Evolutionary conservation across 2,888 invertebrate genomes (phyloP), one percentile per base, ranked within the genome.

Genomic region (Cancer borealis): DNA sequence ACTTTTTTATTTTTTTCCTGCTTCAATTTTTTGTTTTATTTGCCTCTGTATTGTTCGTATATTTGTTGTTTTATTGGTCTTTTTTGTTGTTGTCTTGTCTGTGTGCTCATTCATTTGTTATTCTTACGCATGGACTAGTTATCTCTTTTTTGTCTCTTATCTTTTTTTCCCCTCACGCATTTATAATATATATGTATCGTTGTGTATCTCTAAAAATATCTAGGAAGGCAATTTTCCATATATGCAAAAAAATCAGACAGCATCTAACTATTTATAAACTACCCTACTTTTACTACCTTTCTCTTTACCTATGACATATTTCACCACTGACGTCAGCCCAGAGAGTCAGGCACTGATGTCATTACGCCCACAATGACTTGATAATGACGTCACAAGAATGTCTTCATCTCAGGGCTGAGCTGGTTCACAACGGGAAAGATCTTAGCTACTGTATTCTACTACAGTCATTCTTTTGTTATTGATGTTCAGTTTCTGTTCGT

Each of bases 361-460:
- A 79, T 26, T 79, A n/a, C 73, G 26, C 30, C n/a, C 73, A 79
- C 6, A n/a, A 26, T 79, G 73, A 26, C 73, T 26, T n/a, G 21
- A 79, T 79, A 79, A 26, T 26, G 73, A 79, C 73, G 73, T 79
- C 73, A 79, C n/a, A n/a, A 17, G 66, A 21, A n/a, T 66, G 66
- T 66, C 8, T 73, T 30, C n/a, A 79, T 54, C 17, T 54, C 54
- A 54, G 17, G 39, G 39, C 0, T 39, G 39, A 39, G 54, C 54
- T 54, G 73, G 3, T n/a, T 79, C 73, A 10, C 21, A 60, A 60
- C 10, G 21, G 60, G 17, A 21, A 21, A 60, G 2, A 60, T 17
- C 21, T 17, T 3, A 54, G 14, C 10, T 14, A 54, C 54, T 54
- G 54, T 39, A 54, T 14, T 3, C 17, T 54, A 54, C 54, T 54